Evolutionary conservation across 1,140 invertebrate species (phyloP).

Genomic region (Hylaeus volcanicus): DNA sequence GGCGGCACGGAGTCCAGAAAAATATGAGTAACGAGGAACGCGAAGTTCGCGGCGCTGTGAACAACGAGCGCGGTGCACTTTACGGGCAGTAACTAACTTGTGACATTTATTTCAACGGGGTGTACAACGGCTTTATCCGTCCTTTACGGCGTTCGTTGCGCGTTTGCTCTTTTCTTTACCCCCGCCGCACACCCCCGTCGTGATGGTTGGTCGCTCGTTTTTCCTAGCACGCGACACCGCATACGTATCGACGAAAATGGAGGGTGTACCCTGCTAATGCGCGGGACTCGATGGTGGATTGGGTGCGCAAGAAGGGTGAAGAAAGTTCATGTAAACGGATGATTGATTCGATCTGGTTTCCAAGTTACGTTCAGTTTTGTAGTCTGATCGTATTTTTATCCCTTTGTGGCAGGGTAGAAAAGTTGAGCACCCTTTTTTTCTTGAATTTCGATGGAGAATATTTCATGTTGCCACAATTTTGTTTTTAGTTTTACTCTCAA

Average conservation of each 20-base stretch:
- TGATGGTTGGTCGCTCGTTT: slow-evolving; percentile 34
- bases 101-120: slow-evolving; percentile 62
- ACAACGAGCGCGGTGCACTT: slow-evolving; percentile 55
- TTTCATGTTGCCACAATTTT: too few species aligned
- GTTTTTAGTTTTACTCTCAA: too few species aligned
- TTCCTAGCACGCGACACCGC: slow-evolving; percentile 21
- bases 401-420: too few species aligned
- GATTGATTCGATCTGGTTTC: too few species aligned
- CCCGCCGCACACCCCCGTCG: not conserved
- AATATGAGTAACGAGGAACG: slow-evolving; percentile 60
- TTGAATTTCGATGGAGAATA: too few species aligned
- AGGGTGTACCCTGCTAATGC: too few species aligned
- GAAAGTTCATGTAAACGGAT: too few species aligned
- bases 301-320: too few species aligned
- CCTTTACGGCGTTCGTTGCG: slow-evolving; percentile 51
- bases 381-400: too few species aligned
- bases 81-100: slow-evolving; percentile 61
- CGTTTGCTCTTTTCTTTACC: slow-evolving; percentile 41
- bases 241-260: slow-evolving; percentile 57
- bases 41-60: slow-evolving; percentile 54
- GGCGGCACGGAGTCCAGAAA: slow-evolving; percentile 20
- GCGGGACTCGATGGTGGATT: too few species aligned
- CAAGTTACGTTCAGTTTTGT: too few species aligned
- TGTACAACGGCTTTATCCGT: slow-evolving; percentile 57
- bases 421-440: too few species aligned